A percentile compares a stretch with the other conserved stretches of the same genome.
Conservation (phyloP, 2,888 invertebrate genomes). For the Lepidochrysops patricia region DNA sequence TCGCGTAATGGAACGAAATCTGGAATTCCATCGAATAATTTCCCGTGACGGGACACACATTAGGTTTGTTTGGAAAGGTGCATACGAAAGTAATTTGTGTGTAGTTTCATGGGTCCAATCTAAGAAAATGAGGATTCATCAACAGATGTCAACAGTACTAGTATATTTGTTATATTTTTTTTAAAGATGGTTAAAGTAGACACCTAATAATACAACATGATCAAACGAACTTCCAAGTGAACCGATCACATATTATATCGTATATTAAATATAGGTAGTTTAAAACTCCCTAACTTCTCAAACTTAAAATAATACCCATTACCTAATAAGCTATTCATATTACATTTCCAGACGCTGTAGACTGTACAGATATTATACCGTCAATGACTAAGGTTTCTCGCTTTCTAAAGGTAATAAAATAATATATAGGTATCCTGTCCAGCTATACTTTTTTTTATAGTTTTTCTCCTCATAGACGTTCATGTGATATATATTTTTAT, state of each 20-base stretch:
- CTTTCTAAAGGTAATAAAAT: not conserved
- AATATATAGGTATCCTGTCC: not conserved
- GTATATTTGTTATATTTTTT: too few species aligned
- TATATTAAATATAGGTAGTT: too few species aligned
- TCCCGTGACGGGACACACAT: conserved; percentile 56
- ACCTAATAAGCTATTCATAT: not conserved
- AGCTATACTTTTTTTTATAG: not conserved
- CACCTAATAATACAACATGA: too few species aligned
- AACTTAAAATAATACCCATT: too few species aligned
- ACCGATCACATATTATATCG: too few species aligned
- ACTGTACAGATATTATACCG: not conserved
- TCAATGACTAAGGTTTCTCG: not conserved
- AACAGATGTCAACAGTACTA: too few species aligned
- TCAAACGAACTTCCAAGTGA: too few species aligned
- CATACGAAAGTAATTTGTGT: not conserved
- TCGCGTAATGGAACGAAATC: conserved; percentile 12
- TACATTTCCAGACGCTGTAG: not conserved
- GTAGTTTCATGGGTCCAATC: not conserved
- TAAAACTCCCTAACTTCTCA: too few species aligned
- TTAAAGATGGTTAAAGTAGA: too few species aligned
- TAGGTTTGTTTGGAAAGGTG: conserved; percentile 14
- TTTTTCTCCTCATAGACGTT: conserved; percentile 28
- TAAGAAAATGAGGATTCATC: not conserved
- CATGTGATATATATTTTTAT: conserved; percentile 24
- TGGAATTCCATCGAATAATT: conserved; percentile 22